A percentile compares a stretch with the other conserved stretches of the same genome.
Evolutionary conservation across 2,797 vertebrate species (phyloP).

Genomic region (Parotocinclus haroldoi): DNA sequence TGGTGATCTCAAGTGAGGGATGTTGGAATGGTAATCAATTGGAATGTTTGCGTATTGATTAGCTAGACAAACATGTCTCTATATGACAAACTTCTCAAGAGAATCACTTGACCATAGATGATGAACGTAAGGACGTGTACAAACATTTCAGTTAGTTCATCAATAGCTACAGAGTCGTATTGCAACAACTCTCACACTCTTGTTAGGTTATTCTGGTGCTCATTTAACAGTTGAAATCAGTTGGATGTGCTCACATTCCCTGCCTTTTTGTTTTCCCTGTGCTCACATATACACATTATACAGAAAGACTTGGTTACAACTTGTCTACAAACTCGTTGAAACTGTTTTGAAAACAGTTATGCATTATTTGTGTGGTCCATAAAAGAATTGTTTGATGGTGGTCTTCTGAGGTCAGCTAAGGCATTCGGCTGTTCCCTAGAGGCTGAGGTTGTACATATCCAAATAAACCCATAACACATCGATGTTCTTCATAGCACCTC

Average conservation of each 20-base stretch:
- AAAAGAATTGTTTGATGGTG: conserved; percentile 24
- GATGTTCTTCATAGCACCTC: background rate
- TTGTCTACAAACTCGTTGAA: too few species aligned
- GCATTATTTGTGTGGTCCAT: background rate
- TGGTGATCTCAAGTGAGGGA: conserved; percentile 37
- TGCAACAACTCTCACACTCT: background rate
- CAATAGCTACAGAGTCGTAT: background rate
- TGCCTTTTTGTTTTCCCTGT: background rate
- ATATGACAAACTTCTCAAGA: conserved; percentile 39
- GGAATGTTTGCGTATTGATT: conserved; percentile 54
- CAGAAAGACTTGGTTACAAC: background rate
- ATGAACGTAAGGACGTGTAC: conserved; percentile 33
- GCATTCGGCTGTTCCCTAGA: conserved; percentile 17
- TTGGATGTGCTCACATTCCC: background rate
- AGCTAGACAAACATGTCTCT: conserved; percentile 53
- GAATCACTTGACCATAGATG: conserved; percentile 40
- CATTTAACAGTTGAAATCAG: conserved; percentile 4
- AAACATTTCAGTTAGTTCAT: conserved; percentile 6
- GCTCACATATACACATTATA: background rate
- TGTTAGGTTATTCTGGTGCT: background rate
- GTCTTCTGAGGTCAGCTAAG: conserved; percentile 20
- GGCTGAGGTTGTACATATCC: background rate
- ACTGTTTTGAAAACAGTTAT: too few species aligned
- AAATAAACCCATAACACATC: background rate
- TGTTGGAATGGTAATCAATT: conserved; percentile 49